phyloP scores from a whole-genome alignment of 2,113 vertebrate species.

The Ophiodon elongatus region DNA sequence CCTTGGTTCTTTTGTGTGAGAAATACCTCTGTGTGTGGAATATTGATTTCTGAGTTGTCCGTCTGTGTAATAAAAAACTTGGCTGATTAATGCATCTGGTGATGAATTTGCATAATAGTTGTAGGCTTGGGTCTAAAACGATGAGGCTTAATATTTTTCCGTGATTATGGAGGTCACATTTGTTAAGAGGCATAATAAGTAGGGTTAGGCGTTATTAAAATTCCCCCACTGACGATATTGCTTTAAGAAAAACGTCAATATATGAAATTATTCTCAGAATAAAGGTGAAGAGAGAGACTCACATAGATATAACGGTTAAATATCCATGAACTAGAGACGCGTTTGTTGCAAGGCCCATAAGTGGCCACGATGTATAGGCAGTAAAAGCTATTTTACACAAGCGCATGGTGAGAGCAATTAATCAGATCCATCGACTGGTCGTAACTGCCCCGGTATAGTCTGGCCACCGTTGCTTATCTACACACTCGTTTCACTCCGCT shows the following conservation, averaged over 20 bases:
- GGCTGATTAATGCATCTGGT: slow-evolving; percentile 18
- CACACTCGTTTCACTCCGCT: not conserved
- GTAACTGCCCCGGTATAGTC: not conserved
- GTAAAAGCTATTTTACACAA: not conserved
- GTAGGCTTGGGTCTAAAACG: not conserved
- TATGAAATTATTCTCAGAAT: not conserved
- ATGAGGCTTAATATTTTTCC: not conserved
- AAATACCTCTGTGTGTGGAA: slow-evolving; percentile 45
- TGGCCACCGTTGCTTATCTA: not conserved
- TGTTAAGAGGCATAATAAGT: not conserved
- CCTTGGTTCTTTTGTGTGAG: slow-evolving; percentile 38
- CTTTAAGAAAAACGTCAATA: too few species aligned
- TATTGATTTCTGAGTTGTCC: slow-evolving; percentile 56
- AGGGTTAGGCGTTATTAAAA: too few species aligned
- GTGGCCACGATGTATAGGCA: too few species aligned
- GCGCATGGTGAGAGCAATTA: not conserved
- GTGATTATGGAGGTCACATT: not conserved
- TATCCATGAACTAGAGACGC: not conserved
- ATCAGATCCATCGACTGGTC: not conserved
- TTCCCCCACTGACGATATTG: too few species aligned
- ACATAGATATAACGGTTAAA: not conserved
- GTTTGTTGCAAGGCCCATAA: not conserved
- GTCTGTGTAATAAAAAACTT: slow-evolving; percentile 10
- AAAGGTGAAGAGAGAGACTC: not conserved
- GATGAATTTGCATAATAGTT: slow-evolving; percentile 1